phyloP scores from a whole-genome alignment of 1,140 invertebrate species.

The Hesperophylax magnus region DNA sequence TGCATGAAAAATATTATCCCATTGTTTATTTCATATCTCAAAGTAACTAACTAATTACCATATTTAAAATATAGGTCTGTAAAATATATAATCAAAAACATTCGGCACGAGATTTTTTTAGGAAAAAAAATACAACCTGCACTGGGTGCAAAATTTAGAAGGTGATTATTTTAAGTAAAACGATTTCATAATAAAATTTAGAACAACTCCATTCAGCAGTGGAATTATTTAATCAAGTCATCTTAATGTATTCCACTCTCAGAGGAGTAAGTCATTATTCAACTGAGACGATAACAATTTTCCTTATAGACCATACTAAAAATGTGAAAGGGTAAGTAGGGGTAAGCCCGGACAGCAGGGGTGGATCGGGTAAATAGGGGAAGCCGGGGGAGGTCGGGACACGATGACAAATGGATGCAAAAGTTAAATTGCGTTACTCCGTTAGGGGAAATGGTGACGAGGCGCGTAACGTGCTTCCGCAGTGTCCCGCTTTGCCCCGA shows the following conservation, averaged over 20 bases:
- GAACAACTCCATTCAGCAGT: neutral
- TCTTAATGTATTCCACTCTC: slow-evolving; percentile 41
- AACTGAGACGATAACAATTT: slow-evolving; percentile 46
- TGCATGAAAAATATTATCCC: no score
- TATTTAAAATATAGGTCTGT: no score
- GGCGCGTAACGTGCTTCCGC: slow-evolving; percentile 56
- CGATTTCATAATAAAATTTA: slow-evolving; percentile 5
- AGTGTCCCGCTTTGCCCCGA: slow-evolving; percentile 22
- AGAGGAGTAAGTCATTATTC: slow-evolving; percentile 42
- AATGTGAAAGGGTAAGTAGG: slow-evolving; percentile 51
- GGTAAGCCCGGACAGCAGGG: slow-evolving; percentile 44
- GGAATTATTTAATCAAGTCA: slow-evolving; percentile 29
- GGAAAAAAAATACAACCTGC: no score
- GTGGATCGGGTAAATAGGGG: neutral
- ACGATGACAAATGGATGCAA: slow-evolving; percentile 58
- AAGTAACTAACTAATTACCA: no score
- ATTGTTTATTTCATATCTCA: no score
- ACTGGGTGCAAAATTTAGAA: no score
- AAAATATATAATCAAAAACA: no score
- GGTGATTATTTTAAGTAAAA: no score
- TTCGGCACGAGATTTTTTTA: no score
- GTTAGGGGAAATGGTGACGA: slow-evolving; percentile 55
- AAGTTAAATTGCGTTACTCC: slow-evolving; percentile 58
- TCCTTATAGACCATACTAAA: slow-evolving; percentile 50
- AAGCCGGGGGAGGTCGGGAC: slow-evolving; percentile 32